Base-by-base conservation (phyloP, 1,140 invertebrate genomes). In the Achroia grisella region DNA sequence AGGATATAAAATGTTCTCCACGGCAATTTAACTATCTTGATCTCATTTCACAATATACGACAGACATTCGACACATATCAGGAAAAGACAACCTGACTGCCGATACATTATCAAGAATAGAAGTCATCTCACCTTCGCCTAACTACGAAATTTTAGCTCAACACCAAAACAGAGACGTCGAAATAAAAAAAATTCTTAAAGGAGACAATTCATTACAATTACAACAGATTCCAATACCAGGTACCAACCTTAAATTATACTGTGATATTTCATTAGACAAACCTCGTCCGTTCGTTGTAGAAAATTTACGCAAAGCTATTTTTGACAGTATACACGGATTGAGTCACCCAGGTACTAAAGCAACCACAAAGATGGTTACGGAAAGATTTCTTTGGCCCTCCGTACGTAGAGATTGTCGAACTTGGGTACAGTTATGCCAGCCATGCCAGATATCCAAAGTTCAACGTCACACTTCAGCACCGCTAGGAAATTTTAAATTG, bases 371-470 rank as follows among this genome's bases (percentile, higher is more conserved):
- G 17, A 30, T 61, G 0, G 44, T 71, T 0, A 15, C 34, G 9
- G 30, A 62, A 15, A 37, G 52, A 6, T 72, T 53, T 30, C 43
- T 72, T 6, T 72, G 64, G 67, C 73, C 68, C 4, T 3, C 56
- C 73, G 13, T 42, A 43, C 9, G 44, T 45, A 5, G 71, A 72
- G 28, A n/a, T n/a, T 33, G 48, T n/a, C 34, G 31, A 9, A 13
- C 52, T 8, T 73, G 62, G 65, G 48, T 51, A n/a, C 2, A 14
- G 23, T 1, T 1, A 3, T 1, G 40, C 31, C 27, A 9, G 6
- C 1, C 9, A 4, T 48, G 45, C 10, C 37, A 40, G 13, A 12
- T 13, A 2, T 13, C 2, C 10, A 48, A 48, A 12, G 39, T 35
- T 0, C 8, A 2, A 2, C 13, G 45, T 6, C 29, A 47, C 14